Base-by-base conservation (phyloP, 2,888 invertebrate genomes). In the Entomobrya multifasciata region DNA sequence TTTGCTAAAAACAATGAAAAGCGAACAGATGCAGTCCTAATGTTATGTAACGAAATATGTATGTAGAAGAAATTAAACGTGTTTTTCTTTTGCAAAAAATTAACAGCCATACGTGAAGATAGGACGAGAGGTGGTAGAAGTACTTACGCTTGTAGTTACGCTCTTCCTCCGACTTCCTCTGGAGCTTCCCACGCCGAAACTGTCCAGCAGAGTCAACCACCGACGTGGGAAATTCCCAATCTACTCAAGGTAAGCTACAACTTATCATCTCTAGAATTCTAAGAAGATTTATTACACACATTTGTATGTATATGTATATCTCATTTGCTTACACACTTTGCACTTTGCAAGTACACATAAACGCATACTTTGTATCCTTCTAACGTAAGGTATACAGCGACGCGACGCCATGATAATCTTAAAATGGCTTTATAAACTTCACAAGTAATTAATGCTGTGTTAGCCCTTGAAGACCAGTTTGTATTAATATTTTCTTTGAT, bases 61-160 rank as follows among this genome's bases (percentile, higher is more conserved):
- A 22, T 57, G 11, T 17, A 55, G n/a, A 11, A 55, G n/a, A n/a
- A n/a, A n/a, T n/a, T n/a, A n/a, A n/a, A n/a, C 17, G 8, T 20
- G 41, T 17, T 49, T 17, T 76, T 20, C 10, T 20, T 78, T 20
- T 78, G 78, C 55, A 22, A 36, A 36, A n/a, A 55, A n/a, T 57
- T 57, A 92, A 80, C 93, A 95, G 99, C 99, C 10, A 98, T 99
- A 86, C 94, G 99, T 87, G 98, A 98, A 92, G 98, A 99, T 93
- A 94, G 99, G 77, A 98, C 98, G 0, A 94, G 99, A 74, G 99
- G 99, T 82, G 99, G 99, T 0, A 95, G 99, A 62, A 98, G 98
- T 85, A 98, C 98, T 25, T 99, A 99, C 93, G 98, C 98, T 92
- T 98, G 97, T 92, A 97, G 97, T 77, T 98, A 97, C 92, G 96